Evolutionary conservation across 2,888 invertebrate species (phyloP).

Genomic region (Spilosoma lubricipeda): DNA sequence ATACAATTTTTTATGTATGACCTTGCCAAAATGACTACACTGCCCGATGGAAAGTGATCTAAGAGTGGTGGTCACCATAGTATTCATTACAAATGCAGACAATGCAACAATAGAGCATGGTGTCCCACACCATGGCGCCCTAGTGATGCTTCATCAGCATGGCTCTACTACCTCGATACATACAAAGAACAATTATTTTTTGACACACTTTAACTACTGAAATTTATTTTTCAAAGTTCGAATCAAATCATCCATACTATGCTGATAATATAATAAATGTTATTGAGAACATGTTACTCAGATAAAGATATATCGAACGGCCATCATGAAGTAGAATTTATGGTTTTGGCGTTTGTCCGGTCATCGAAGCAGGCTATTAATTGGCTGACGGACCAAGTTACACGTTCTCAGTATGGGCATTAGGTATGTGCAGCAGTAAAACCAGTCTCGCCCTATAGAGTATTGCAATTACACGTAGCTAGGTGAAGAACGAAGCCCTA

Average conservation of each 20-base stretch:
- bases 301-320: conserved; percentile 60
- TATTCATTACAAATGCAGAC: too few species aligned
- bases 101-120: too few species aligned
- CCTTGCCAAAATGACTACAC: too few species aligned
- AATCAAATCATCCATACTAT: conserved; percentile 42
- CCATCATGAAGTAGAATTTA: conserved; percentile 62
- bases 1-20: too few species aligned
- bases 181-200: not conserved
- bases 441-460: conserved; percentile 75
- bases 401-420: conserved; percentile 73
- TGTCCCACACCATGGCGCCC: too few species aligned
- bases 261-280: conserved; percentile 48
- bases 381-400: conserved; percentile 71
- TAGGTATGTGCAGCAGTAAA: conserved; percentile 69
- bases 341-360: conserved; percentile 65
- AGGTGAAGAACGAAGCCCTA: conserved; percentile 70
- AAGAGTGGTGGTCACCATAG: too few species aligned
- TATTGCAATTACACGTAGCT: conserved; percentile 75
- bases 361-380: conserved; percentile 70
- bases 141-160: too few species aligned
- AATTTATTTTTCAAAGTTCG: conserved; percentile 34
- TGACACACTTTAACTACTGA: conserved; percentile 28
- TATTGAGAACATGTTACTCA: conserved; percentile 52
- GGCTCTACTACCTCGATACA: too few species aligned
- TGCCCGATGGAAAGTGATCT: too few species aligned